Evolutionary conservation across 2,888 invertebrate species (phyloP), one percentile per base, ranked within the genome.

Genomic region (Geophilus truncorum): DNA sequence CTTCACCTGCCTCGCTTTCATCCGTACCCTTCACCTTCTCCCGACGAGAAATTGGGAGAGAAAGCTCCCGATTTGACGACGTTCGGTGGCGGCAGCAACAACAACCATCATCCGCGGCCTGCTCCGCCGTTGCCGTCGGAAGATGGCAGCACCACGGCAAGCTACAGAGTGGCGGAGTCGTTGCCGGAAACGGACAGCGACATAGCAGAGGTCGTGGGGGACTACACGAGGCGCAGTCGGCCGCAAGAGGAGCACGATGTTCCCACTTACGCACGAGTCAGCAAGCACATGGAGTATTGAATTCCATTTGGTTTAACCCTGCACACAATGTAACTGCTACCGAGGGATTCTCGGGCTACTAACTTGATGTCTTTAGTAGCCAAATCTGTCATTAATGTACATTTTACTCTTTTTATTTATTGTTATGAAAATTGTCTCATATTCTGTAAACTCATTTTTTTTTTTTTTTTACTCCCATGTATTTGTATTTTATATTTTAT

Each of bases 301-400:
- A 34, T 10, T 30, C n/a, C 15, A 62, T 1, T 18, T 40, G 34
- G 62, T 25, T 15, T 12, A 51, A 9, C 9, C 51, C 21, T 9
- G 78, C 78, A 70, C 23, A 70, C 28, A 70, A 70, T n/a, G 28
- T 70, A 18, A 36, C 30, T 4, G 77, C 77, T 2, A 18, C 30
- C n/a, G 45, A 10, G 23, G 79, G 79, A 9, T 79, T 79, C 18
- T 79, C 79, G 9, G 79, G 79, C 1, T 79, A 79, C 18, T 79
- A 28, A 79, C 9, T 12, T 10, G 21, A 70, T 12, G n/a, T n/a
- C n/a, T n/a, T n/a, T n/a, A n/a, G n/a, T n/a, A n/a, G n/a, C n/a
- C n/a, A n/a, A n/a, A n/a, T n/a, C n/a, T n/a, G n/a, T n/a, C n/a
- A n/a, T n/a, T n/a, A n/a, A n/a, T n/a, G n/a, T n/a, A n/a, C n/a